Conservation (phyloP, 2,113 vertebrate genomes). For the Serilophus lunatus region DNA sequence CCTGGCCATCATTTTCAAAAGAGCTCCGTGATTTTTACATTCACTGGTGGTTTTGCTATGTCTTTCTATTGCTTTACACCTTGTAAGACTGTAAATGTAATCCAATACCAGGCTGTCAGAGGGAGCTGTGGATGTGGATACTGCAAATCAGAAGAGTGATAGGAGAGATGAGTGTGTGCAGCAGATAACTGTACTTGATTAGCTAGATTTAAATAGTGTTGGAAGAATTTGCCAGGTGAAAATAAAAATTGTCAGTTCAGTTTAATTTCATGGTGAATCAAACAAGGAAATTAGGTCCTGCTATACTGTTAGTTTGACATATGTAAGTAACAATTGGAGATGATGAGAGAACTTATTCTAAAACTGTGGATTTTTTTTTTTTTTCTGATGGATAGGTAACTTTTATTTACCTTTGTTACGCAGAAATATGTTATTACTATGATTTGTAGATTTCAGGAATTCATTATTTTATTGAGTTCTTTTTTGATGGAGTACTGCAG, state of each 20-base stretch:
- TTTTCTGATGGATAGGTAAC: slow-evolving; percentile 43
- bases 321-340: slow-evolving; percentile 78
- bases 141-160: slow-evolving; percentile 73
- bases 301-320: slow-evolving; percentile 79
- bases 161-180: slow-evolving; percentile 60
- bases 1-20: slow-evolving; percentile 1
- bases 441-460: background rate
- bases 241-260: slow-evolving; percentile 82
- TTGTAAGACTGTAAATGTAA: slow-evolving; percentile 76
- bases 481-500: background rate
- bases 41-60: slow-evolving; percentile 39
- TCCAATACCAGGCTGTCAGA: slow-evolving; percentile 50
- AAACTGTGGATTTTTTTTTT: slow-evolving; percentile 54
- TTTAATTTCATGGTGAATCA: slow-evolving; percentile 86
- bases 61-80: slow-evolving; percentile 70
- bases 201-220: slow-evolving; percentile 79
- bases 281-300: slow-evolving; percentile 85
- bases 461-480: background rate
- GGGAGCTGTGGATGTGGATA: slow-evolving; percentile 55
- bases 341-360: slow-evolving; percentile 70
- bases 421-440: slow-evolving; percentile 12
- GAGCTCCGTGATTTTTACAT: slow-evolving; percentile 49
- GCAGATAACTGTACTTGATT: slow-evolving; percentile 80
- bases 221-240: slow-evolving; percentile 78
- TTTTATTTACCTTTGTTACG: slow-evolving; percentile 67